Conservation (phyloP, 2,113 vertebrate species). For the Herpailurus yagouaroundi region DNA sequence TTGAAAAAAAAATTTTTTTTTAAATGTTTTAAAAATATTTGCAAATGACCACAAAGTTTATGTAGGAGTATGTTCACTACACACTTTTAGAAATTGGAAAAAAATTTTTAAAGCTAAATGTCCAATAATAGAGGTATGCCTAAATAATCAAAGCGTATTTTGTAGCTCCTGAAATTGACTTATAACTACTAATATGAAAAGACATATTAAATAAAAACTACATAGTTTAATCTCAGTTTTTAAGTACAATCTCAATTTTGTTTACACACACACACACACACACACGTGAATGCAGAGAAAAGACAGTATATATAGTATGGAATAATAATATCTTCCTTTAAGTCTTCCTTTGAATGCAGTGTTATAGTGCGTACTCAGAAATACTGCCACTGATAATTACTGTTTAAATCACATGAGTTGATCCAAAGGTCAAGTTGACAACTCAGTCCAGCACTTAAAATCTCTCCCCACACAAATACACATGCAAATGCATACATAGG, state of each 20-base stretch:
- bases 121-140: not conserved
- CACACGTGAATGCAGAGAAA: not conserved
- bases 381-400: not conserved
- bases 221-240: not conserved
- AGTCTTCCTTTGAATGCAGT: not conserved
- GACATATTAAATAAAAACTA: not conserved
- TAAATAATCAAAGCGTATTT: not conserved
- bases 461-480: not conserved
- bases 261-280: not conserved
- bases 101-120: not conserved
- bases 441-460: not conserved
- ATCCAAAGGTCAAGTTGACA: not conserved
- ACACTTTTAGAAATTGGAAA: not conserved
- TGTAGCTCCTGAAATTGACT: not conserved
- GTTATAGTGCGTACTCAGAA: not conserved
- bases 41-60: slow-evolving; percentile 1
- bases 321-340: not conserved
- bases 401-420: not conserved
- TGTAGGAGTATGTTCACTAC: not conserved
- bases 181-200: not conserved
- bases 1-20: no score
- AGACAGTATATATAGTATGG: not conserved
- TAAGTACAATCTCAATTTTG: not conserved
- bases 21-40: slow-evolving; percentile 14
- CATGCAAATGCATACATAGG: not conserved